Evolutionary conservation across 2,113 vertebrate species (phyloP).

Genomic region (Nematolebias whitei): DNA sequence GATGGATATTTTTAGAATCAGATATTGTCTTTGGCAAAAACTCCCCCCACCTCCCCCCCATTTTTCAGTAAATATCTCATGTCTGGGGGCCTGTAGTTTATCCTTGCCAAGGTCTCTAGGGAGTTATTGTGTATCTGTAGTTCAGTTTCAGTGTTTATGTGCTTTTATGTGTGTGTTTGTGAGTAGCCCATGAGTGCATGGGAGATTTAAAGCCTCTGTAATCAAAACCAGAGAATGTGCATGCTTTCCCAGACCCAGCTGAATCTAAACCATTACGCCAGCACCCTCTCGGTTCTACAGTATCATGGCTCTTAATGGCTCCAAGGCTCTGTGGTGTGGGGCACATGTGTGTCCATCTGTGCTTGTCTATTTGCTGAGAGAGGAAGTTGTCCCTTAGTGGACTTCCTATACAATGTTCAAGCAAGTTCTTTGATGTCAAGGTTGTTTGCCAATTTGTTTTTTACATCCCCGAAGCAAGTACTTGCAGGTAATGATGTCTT

Average conservation of each 20-base stretch:
- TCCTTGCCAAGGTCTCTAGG: conserved; percentile 25
- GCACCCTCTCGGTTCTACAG: conserved; percentile 26
- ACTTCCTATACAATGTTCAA: conserved; percentile 30
- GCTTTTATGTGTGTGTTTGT: conserved; percentile 16
- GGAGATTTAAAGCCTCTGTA: conserved; percentile 63
- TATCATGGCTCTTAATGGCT: conserved; percentile 25
- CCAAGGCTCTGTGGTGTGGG: not conserved
- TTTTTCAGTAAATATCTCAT: conserved; percentile 42
- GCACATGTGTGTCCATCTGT: conserved; percentile 15
- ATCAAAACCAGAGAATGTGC: conserved; percentile 62
- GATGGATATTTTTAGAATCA: conserved; percentile 65
- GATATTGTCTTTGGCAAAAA: conserved; percentile 40
- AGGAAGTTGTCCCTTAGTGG: conserved; percentile 13
- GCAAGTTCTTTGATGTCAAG: conserved; percentile 26
- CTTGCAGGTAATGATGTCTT: not conserved
- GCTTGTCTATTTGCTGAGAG: conserved; percentile 1
- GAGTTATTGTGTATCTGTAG: conserved; percentile 41
- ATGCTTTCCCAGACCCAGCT: conserved; percentile 72
- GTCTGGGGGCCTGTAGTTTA: conserved; percentile 47
- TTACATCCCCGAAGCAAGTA: not conserved
- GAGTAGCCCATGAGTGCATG: conserved; percentile 29
- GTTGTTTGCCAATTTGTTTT: conserved; percentile 10
- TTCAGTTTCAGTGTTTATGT: conserved; percentile 33
- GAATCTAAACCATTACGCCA: conserved; percentile 56
- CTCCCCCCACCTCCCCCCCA: not conserved